Evolutionary conservation across 2,113 vertebrate species (phyloP), one percentile per base, ranked within the genome.

Genomic region (Semnornis frantzii): DNA sequence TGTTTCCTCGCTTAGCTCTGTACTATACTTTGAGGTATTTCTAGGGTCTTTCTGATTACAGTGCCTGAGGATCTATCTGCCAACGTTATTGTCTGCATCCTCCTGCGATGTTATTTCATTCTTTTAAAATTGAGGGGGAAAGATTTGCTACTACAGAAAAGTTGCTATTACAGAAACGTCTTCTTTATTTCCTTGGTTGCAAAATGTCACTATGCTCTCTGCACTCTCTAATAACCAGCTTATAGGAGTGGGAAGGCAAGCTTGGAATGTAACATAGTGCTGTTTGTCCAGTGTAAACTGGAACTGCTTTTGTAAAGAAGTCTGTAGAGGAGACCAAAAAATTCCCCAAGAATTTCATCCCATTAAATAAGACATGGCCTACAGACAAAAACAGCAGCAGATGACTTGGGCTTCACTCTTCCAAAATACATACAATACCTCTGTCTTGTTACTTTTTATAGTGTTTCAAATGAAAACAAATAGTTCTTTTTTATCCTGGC

Each of bases 371-470:
- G 91, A 85, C 93, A 95, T 94, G 94, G 94, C 86, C 90, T 92
- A 52, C 85, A 90, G 91, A 94, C 93, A 95, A 97, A 96, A 97
- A 78, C 87, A 94, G 88, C 84, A 94, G 92, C 82, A 82, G 88
- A 93, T 91, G 81, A 92, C 91, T 94, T 88, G 72, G 64, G 83
- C 86, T 95, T 85, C 54, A 73, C 65, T 63, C 89, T 93, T 95
- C 90, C 73, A 96, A 81, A 3, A 15, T 52, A 70, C 91, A 92
- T 87, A 79, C 88, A 93, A 89, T 96, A 88, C 62, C 83, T 96
- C 37, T 57, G 70, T 21, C 72, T 80, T 86, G 92, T 92, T 95
- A 62, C 92, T 93, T 96, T 92, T 94, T 88, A 94, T 82, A 96
- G 89, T 30, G 80, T 84, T 91, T 76, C 76, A 86, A 66, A 44